These are phyloP conservation scores for Epicampocera succincta DNA, from an alignment of 2,888 invertebrate species.

Conservation along the genomic window DNA sequence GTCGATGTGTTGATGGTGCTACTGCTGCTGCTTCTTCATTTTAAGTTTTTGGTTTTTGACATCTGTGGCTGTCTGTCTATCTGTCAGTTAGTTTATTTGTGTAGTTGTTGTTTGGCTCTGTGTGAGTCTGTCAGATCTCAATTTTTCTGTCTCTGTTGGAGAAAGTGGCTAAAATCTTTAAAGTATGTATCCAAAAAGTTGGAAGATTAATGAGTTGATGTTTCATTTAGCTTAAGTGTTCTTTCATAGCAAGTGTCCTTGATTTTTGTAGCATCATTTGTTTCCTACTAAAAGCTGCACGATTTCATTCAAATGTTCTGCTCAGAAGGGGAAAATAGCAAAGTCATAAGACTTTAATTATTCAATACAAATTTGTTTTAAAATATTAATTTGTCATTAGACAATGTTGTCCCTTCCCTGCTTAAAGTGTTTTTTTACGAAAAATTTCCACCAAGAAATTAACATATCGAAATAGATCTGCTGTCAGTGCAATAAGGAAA, in stretches of 20 bases:
- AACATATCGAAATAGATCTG: too few species aligned
- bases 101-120: conserved; percentile 5
- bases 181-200: conserved; percentile 54
- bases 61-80: conserved; percentile 21
- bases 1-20: conserved; percentile 55
- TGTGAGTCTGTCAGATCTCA: conserved; percentile 50
- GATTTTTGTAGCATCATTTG: conserved; percentile 45
- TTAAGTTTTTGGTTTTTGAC: conserved; percentile 35
- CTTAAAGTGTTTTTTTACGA: too few species aligned
- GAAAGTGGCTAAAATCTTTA: conserved; percentile 56
- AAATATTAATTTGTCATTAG: conserved; percentile 50
- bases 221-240: conserved; percentile 63
- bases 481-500: too few species aligned
- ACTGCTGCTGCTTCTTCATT: conserved; percentile 63
- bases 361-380: conserved; percentile 34
- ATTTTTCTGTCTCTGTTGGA: conserved; percentile 30
- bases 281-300: not conserved
- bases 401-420: conserved; percentile 18
- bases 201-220: conserved; percentile 68
- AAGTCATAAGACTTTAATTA: conserved; percentile 9
- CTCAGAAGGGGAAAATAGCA: not conserved
- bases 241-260: conserved; percentile 58
- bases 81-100: not conserved
- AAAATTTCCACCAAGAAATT: too few species aligned
- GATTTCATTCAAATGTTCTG: conserved; percentile 15